Conservation (phyloP, 1,140 invertebrate species). For the Cherax quadricarinatus region DNA sequence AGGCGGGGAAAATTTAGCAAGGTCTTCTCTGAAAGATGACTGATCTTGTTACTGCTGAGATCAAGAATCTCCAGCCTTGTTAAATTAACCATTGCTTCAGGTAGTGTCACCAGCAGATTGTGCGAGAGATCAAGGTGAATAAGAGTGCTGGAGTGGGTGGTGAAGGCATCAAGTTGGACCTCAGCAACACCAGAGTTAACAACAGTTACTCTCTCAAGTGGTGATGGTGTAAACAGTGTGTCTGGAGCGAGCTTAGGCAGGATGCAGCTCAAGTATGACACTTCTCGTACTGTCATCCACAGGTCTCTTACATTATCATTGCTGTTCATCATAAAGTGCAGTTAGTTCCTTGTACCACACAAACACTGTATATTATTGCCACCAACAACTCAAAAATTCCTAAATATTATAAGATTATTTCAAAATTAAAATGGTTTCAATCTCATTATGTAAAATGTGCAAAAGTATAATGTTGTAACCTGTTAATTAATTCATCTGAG, state of each 20-base stretch:
- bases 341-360: too few species aligned
- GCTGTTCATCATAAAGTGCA: not conserved
- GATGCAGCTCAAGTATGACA: constrained; percentile 15
- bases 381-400: too few species aligned
- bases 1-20: constrained; percentile 24
- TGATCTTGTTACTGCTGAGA: constrained; percentile 40
- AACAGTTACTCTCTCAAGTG: constrained; percentile 37
- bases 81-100: not conserved
- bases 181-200: constrained; percentile 27
- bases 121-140: constrained; percentile 39
- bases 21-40: not conserved
- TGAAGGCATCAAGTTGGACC: constrained; percentile 23
- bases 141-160: constrained; percentile 20
- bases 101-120: constrained; percentile 33
- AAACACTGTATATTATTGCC: too few species aligned
- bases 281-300: not conserved
- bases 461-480: not conserved
- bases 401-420: too few species aligned
- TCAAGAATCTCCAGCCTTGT: constrained; percentile 43
- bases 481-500: not conserved
- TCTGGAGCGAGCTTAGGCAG: constrained; percentile 21
- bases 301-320: not conserved
- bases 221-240: not conserved
- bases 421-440: too few species aligned
- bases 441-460: not conserved